A percentile compares a stretch with the other conserved stretches of the same genome.
Evolutionary conservation across 1,140 invertebrate species (phyloP).

Genomic region (Cheumatopsyche charites): DNA sequence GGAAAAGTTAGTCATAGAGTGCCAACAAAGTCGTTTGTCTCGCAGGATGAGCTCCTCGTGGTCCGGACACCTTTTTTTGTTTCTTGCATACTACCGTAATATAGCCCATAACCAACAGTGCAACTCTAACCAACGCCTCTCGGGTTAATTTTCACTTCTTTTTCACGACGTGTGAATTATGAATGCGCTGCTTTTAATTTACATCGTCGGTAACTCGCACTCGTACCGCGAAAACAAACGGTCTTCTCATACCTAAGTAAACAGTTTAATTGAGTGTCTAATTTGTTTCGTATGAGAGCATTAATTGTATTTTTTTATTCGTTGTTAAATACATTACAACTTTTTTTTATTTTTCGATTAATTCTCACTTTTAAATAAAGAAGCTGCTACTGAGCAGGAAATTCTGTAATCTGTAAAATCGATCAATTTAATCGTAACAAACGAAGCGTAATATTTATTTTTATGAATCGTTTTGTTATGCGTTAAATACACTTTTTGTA

Average conservation of each 20-base stretch:
- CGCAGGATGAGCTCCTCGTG: constrained; percentile 24
- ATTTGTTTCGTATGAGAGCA: too few relatives aligned
- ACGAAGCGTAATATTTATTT: too few relatives aligned
- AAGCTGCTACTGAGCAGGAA: background rate
- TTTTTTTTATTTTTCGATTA: background rate
- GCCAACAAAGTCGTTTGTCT: constrained; percentile 31
- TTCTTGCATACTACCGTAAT: background rate
- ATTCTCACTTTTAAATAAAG: background rate
- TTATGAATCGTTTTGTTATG: too few relatives aligned
- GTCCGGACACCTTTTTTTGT: constrained; percentile 16
- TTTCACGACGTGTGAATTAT: background rate
- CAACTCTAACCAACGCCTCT: background rate
- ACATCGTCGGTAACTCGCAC: too few relatives aligned
- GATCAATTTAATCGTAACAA: too few relatives aligned
- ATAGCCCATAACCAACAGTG: constrained; percentile 15
- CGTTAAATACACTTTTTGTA: too few relatives aligned
- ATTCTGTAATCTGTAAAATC: too few relatives aligned
- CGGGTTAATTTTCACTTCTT: background rate
- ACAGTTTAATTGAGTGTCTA: too few relatives aligned
- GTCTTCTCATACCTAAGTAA: too few relatives aligned
- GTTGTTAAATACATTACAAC: background rate
- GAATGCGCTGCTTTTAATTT: too few relatives aligned
- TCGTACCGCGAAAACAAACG: too few relatives aligned
- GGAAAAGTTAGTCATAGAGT: constrained; percentile 14
- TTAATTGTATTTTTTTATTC: background rate